phyloP scores from a whole-genome alignment of 1,140 invertebrate genomes.

The Ceratina japonica region DNA sequence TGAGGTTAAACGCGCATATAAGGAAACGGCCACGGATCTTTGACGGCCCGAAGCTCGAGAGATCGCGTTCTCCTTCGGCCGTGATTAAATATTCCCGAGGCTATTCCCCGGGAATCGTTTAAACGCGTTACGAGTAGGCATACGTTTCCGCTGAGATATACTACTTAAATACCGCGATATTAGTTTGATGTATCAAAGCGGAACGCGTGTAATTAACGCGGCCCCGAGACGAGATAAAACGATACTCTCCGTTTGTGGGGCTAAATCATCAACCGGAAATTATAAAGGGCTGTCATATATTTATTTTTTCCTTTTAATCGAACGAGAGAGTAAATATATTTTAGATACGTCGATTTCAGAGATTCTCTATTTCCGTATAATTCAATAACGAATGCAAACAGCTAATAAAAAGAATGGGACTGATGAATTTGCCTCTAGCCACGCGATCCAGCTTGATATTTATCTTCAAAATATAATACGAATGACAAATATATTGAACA shows the following conservation, averaged over 20 bases:
- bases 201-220: constrained; percentile 12
- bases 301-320: not conserved
- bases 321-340: too few relatives aligned
- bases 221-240: not conserved
- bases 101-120: not conserved
- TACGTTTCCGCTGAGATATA: not conserved
- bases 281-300: not conserved
- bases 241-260: not conserved
- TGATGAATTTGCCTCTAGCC: too few relatives aligned
- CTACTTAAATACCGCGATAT: not conserved
- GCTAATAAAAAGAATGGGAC: too few relatives aligned
- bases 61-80: not conserved
- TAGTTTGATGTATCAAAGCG: not conserved
- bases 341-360: too few relatives aligned
- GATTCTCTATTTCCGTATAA: too few relatives aligned
- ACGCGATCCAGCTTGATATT: too few relatives aligned
- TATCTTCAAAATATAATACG: too few relatives aligned
- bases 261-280: not conserved
- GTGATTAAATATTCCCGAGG: not conserved
- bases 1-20: not conserved
- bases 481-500: too few relatives aligned
- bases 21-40: too few relatives aligned
- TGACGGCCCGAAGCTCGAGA: too few relatives aligned
- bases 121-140: not conserved
- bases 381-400: too few relatives aligned